Evolutionary conservation across 1,140 invertebrate genomes (phyloP), one percentile per base, ranked within the genome.

Genomic region (Drosophila cardini): DNA sequence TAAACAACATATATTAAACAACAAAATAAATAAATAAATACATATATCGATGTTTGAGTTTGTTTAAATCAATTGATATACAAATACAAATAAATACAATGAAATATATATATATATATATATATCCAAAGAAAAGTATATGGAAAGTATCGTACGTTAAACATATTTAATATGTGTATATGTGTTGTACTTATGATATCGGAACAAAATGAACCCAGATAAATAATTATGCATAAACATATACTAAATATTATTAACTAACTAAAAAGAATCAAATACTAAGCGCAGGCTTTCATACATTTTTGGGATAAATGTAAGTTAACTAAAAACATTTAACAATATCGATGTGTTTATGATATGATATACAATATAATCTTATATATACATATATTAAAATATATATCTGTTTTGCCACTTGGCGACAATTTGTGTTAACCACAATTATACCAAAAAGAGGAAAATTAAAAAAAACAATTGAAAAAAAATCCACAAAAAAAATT

Each of bases 21-120:
- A 26, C 21, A 26, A 46, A 11, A 57, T 58, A 50, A 45, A 52
- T 15, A 62, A 26, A 61, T 62, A 46, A 32, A 70, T 32, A 57
- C 40, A 15, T 26, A 53, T 70, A 43, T 62, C n/a, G 16, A 56
- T 32, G n/a, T 58, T 72, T 72, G 48, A 69, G 62, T 81, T 86
- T 67, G 42, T 18, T 74, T n/a, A 42, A 55, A 55, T 43, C 40
- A 42, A 78, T 72, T 61, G 52, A 87, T 87, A 87, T 87, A 71
- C 83, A 86, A 86, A 87, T 87, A 86, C 83, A 86, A 86, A 87
- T 86, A 87, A 86, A 86, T 86, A 83, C 82, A 76, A 77, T n/a
- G n/a, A n/a, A n/a, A n/a, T n/a, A n/a, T n/a, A n/a, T n/a, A n/a
- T n/a, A n/a, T 72, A 15, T 21, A 56, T 45, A 50, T 62, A 50